phyloP scores from a whole-genome alignment of 1,140 invertebrate genomes.

The Heterodera schachtii region DNA sequence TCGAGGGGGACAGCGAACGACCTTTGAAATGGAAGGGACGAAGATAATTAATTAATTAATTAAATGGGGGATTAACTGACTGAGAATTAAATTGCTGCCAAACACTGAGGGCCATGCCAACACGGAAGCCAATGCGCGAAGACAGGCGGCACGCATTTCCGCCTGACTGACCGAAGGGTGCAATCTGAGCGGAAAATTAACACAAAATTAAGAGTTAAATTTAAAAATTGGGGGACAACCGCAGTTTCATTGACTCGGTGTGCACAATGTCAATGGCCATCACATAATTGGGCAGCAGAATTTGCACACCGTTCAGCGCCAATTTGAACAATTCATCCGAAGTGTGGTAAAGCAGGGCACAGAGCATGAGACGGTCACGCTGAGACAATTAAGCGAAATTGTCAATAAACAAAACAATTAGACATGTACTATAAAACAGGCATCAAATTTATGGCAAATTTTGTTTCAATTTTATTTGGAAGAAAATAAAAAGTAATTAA shows the following conservation, averaged over 20 bases:
- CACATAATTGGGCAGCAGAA: conserved; percentile 84
- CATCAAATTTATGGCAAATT: no score
- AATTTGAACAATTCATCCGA: conserved; percentile 77
- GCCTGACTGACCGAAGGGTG: conserved; percentile 62
- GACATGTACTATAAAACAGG: no score
- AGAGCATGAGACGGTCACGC: conserved; percentile 60
- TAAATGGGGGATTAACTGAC: conserved; percentile 5
- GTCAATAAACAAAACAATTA: no score
- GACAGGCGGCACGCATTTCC: conserved; percentile 60
- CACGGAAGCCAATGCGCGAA: conserved; percentile 53
- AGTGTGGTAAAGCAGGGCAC: conserved; percentile 61
- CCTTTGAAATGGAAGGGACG: not conserved
- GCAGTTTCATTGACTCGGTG: conserved; percentile 74
- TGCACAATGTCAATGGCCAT: conserved; percentile 84
- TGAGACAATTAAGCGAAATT: conserved; percentile 1
- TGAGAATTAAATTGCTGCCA: conserved; percentile 41
- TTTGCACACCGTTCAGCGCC: conserved; percentile 87
- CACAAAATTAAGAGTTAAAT: conserved; percentile 37
- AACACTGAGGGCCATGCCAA: conserved; percentile 63
- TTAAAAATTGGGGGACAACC: conserved; percentile 39
- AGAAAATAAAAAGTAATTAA: no score
- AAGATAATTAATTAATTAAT: conserved; percentile 6
- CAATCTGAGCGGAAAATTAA: conserved; percentile 39
- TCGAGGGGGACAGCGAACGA: not conserved
- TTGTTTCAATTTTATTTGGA: no score